Percentiles rank a stretch among this genome's conserved stretches.
Evolutionary conservation across 2,888 invertebrate genomes (phyloP).

Genomic region (Drosophila nigritarsus): DNA sequence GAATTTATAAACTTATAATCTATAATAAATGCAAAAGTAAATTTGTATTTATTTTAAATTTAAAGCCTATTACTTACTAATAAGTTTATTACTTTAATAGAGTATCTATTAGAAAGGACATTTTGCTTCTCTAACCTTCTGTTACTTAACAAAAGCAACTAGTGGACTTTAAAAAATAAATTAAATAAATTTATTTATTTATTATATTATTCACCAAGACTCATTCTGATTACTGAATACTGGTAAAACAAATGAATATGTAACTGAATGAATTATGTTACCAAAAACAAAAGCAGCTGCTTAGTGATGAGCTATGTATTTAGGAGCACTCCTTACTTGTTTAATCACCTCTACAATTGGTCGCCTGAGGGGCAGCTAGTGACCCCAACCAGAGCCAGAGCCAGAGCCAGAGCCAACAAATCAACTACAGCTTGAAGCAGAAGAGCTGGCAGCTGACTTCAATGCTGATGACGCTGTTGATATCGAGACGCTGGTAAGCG

Average conservation of each 20-base stretch:
- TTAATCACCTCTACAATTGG: conserved; percentile 10
- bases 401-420: conserved; percentile 18
- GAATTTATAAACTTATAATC: too few species aligned
- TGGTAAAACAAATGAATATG: neutral
- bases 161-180: fast-evolving
- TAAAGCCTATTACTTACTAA: neutral
- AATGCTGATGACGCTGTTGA: conserved; percentile 32
- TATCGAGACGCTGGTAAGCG: conserved; percentile 35
- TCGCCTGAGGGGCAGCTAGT: conserved; percentile 5
- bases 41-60: neutral
- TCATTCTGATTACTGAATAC: neutral
- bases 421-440: conserved; percentile 12
- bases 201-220: neutral
- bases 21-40: neutral
- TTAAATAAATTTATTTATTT: too few species aligned
- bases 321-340: neutral
- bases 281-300: neutral
- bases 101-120: neutral
- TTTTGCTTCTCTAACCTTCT: neutral
- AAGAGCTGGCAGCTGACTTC: conserved; percentile 57
- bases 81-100: neutral
- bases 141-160: neutral
- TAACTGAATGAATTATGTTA: neutral
- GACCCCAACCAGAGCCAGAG: conserved; percentile 12
- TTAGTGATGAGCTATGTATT: neutral